Evolutionary conservation across 2,797 vertebrate species (phyloP).

Genomic region (Aselliscus stoliczkanus): DNA sequence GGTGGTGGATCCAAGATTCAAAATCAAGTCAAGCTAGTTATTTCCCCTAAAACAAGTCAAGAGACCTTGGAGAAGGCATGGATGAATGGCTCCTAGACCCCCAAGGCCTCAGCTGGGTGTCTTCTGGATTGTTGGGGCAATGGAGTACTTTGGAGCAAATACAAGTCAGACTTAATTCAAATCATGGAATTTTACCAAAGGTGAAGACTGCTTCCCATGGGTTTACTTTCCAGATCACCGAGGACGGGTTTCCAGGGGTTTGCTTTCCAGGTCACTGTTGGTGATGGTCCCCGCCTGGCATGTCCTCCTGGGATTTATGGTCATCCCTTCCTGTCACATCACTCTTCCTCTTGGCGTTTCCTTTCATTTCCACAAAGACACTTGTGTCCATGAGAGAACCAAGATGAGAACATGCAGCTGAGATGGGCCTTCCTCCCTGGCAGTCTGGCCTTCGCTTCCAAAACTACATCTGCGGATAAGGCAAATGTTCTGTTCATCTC

Average conservation of each 20-base stretch:
- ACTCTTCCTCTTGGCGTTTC: background rate
- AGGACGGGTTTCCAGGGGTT: slow-evolving; percentile 42
- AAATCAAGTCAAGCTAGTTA: background rate
- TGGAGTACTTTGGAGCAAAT: background rate
- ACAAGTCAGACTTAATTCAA: background rate
- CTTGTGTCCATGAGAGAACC: background rate
- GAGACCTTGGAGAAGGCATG: background rate
- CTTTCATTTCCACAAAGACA: background rate
- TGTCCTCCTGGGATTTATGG: background rate
- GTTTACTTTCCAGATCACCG: slow-evolving; percentile 46
- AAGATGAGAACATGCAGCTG: background rate
- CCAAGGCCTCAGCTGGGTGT: background rate
- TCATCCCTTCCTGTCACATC: background rate
- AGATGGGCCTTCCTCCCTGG: background rate
- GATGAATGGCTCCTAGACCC: background rate
- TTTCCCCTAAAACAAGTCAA: background rate
- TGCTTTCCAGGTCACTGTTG: slow-evolving; percentile 69
- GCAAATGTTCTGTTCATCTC: background rate
- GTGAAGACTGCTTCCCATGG: slow-evolving; percentile 64
- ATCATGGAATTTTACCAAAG: background rate
- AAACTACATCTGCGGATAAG: background rate
- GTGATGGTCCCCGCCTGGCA: slow-evolving; percentile 12
- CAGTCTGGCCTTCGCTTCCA: background rate
- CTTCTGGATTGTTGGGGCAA: background rate
- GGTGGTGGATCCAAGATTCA: background rate